phyloP scores from a whole-genome alignment of 2,113 vertebrate genomes.

The Macrotus californicus region DNA sequence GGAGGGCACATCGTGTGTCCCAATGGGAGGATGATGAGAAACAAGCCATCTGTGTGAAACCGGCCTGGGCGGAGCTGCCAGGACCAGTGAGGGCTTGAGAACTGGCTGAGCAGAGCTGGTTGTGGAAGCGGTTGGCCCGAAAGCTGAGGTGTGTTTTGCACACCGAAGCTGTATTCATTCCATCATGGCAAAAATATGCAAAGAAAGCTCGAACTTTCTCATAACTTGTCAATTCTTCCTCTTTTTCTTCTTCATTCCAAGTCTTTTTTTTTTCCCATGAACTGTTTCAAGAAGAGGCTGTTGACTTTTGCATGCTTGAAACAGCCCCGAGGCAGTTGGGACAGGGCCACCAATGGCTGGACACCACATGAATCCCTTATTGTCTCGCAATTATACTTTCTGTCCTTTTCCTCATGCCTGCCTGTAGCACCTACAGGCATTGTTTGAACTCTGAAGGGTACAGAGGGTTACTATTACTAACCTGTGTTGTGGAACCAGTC shows the following conservation, averaged over 20 bases:
- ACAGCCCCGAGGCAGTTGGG: not conserved
- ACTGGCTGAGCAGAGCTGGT: constrained; percentile 51
- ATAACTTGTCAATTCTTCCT: not conserved
- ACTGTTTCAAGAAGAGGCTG: not conserved
- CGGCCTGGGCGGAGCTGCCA: not conserved
- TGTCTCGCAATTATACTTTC: not conserved
- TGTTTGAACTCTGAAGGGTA: not conserved
- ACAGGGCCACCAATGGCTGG: not conserved
- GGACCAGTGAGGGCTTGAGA: constrained; percentile 39
- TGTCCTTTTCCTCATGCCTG: not conserved
- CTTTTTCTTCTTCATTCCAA: not conserved
- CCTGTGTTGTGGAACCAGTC: not conserved
- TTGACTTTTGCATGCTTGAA: not conserved
- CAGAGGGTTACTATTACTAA: not conserved
- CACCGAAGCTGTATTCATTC: not conserved
- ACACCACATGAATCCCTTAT: not conserved
- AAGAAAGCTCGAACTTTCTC: not conserved
- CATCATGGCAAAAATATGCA: constrained; percentile 2
- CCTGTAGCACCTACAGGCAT: not conserved
- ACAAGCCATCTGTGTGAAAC: constrained; percentile 31
- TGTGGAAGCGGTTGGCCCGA: not conserved
- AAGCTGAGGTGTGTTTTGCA: constrained; percentile 1
- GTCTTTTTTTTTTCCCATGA: not conserved
- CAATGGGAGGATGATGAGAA: not conserved
- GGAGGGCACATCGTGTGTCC: not conserved